These are phyloP conservation scores for Bathynomus jamesi DNA, from an alignment of 1,140 invertebrate species.

Conservation along the genomic window DNA sequence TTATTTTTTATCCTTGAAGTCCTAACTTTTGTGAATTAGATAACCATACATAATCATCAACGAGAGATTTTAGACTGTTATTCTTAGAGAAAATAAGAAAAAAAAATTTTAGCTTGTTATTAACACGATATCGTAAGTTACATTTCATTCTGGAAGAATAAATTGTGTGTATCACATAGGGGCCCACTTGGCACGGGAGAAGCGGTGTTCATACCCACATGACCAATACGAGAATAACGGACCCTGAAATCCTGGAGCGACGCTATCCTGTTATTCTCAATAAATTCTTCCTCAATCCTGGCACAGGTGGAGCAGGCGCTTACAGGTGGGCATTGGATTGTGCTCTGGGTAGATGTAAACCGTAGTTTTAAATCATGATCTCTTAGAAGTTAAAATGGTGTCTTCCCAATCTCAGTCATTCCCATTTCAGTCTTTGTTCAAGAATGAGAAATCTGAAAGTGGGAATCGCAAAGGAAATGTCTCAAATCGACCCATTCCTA, in stretches of 20 bases:
- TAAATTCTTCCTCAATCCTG: slow-evolving; percentile 66
- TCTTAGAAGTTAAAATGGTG: background rate
- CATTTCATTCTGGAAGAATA: no score
- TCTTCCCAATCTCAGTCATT: no score
- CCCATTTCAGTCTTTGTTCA: no score
- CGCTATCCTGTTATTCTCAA: slow-evolving; percentile 88
- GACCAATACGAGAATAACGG: slow-evolving; percentile 99
- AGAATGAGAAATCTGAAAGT: no score
- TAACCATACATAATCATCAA: no score
- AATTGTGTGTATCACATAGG: background rate
- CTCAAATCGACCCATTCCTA: no score
- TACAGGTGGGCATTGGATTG: slow-evolving; percentile 44
- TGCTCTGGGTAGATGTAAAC: background rate
- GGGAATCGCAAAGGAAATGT: background rate
- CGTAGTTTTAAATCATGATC: background rate
- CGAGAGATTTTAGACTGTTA: no score
- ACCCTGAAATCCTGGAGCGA: slow-evolving; percentile 90
- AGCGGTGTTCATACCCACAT: slow-evolving; percentile 75
- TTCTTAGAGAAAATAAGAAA: no score
- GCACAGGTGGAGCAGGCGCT: slow-evolving; percentile 72
- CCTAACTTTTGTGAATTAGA: no score
- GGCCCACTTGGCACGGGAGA: slow-evolving; percentile 7
- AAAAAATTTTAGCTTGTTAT: no score
- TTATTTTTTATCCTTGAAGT: no score
- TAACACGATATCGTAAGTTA: no score